Evolutionary conservation across 2,888 invertebrate genomes (phyloP).

Genomic region (Pristionchus japonicus): DNA sequence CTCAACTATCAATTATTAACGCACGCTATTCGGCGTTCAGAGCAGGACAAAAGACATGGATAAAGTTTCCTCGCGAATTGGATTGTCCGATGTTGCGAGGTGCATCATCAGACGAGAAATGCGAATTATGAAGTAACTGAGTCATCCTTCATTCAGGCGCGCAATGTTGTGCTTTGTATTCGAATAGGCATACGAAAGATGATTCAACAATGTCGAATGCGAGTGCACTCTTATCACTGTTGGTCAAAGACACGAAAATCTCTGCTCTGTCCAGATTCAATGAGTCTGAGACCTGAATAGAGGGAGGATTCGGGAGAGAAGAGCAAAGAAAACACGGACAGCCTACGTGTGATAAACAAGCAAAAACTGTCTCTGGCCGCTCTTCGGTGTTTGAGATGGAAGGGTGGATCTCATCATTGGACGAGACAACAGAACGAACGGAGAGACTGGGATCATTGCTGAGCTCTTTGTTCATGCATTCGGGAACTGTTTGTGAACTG

Average conservation of each 20-base stretch:
- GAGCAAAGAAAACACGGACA: neutral
- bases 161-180: neutral
- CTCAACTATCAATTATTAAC: neutral
- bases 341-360: conserved; percentile 7
- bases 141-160: neutral
- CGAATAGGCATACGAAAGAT: neutral
- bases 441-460: neutral
- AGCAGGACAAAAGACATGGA: neutral
- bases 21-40: neutral
- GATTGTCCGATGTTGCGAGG: too few relatives aligned
- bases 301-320: neutral
- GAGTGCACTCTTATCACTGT: too few relatives aligned
- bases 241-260: too few relatives aligned
- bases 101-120: neutral
- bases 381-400: neutral
- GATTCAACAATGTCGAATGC: too few relatives aligned
- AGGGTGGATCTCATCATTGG: neutral
- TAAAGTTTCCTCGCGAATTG: too few relatives aligned
- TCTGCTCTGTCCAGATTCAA: too few relatives aligned
- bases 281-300: neutral
- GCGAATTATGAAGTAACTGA: neutral
- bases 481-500: neutral
- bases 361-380: neutral
- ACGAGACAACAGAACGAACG: neutral
- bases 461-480: neutral